phyloP scores from a whole-genome alignment of 2,888 invertebrate genomes.

The Teleogryllus oceanicus region DNA sequence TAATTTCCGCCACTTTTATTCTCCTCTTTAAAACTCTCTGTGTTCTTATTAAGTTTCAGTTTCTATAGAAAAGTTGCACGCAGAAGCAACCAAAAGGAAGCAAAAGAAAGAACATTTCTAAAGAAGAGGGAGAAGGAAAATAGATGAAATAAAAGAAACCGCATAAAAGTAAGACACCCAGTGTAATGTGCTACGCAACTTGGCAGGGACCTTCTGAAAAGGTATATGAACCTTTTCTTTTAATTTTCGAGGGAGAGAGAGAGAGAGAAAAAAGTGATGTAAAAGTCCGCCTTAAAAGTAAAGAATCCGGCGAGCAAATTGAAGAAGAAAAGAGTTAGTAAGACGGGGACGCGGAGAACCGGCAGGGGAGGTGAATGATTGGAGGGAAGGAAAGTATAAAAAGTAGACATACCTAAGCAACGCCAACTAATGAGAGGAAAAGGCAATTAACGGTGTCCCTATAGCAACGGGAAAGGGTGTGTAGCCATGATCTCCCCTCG shows the following conservation, averaged over 20 bases:
- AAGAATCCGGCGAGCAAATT: constrained; percentile 7
- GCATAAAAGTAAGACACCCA: constrained; percentile 6
- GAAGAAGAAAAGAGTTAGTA: constrained; percentile 3
- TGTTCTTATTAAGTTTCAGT: constrained; percentile 18
- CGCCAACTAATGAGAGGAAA: constrained; percentile 10
- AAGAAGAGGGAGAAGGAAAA: not conserved
- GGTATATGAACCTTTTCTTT: constrained; percentile 18
- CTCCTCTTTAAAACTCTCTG: constrained; percentile 2
- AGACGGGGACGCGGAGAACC: not conserved
- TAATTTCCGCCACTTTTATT: constrained; percentile 18
- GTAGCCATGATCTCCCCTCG: constrained; percentile 7
- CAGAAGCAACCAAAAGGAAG: not conserved
- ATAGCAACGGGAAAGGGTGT: constrained; percentile 8
- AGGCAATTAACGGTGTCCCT: constrained; percentile 18
- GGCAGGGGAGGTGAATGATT: not conserved
- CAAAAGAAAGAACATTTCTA: constrained; percentile 18
- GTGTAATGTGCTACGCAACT: not conserved
- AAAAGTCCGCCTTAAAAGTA: constrained; percentile 3
- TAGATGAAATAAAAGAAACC: constrained; percentile 18
- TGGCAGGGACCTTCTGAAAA: constrained; percentile 8
- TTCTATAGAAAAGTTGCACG: constrained; percentile 7
- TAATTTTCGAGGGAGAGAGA: not conserved
- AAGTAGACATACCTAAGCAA: constrained; percentile 18
- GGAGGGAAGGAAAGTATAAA: constrained; percentile 3
- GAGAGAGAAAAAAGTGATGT: not conserved